Evolutionary conservation across 2,888 invertebrate genomes (phyloP).

Genomic region (Parascotia fuliginaria): DNA sequence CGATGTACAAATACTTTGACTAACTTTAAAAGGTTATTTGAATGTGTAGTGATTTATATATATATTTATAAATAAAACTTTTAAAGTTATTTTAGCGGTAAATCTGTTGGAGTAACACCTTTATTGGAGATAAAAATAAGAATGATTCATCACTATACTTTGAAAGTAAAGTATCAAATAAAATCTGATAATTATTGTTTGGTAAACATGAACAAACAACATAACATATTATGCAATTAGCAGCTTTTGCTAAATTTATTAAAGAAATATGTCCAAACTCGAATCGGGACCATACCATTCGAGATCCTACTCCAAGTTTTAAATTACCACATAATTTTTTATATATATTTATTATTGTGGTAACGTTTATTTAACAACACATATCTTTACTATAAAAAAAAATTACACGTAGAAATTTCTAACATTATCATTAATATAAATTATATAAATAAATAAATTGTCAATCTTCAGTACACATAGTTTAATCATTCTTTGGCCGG

Average conservation of each 20-base stretch:
- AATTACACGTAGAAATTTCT: background rate
- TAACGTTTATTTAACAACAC: background rate
- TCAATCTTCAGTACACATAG: background rate
- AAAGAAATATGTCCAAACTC: background rate
- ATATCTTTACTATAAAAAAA: background rate
- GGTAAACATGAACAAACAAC: too few relatives aligned
- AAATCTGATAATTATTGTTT: too few relatives aligned
- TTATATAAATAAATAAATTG: background rate
- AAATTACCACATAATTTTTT: too few relatives aligned
- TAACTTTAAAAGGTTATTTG: slow-evolving; percentile 66
- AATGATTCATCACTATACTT: too few relatives aligned
- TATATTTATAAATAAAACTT: slow-evolving; percentile 50
- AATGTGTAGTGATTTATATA: slow-evolving; percentile 64
- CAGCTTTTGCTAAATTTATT: too few relatives aligned
- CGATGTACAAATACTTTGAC: slow-evolving; percentile 76
- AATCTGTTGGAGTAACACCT: slow-evolving; percentile 30
- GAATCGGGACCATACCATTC: too few relatives aligned
- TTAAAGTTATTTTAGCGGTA: slow-evolving; percentile 46
- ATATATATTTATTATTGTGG: too few relatives aligned
- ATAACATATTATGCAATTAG: too few relatives aligned
- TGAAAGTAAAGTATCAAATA: too few relatives aligned
- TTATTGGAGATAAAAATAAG: slow-evolving; percentile 9
- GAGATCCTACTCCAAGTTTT: too few relatives aligned
- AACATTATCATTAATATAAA: background rate
- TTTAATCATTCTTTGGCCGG: slow-evolving; percentile 42